Conservation (phyloP, 2,797 vertebrate genomes). For the Percopsis omiscomaycus region DNA sequence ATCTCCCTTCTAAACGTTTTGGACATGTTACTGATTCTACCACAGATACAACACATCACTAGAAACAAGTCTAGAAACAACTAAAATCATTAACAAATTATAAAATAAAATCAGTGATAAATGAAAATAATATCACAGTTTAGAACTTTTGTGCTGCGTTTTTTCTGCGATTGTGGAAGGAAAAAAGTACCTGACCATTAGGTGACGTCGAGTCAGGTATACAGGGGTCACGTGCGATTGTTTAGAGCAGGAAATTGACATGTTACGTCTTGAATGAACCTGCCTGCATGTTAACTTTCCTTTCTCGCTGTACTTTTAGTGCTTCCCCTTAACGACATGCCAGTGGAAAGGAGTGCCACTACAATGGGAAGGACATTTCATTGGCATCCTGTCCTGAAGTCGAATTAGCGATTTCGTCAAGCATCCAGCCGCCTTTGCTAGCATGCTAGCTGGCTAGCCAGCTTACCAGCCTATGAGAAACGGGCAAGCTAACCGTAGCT, state of each 20-base stretch:
- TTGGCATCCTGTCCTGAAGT: constrained; percentile 43
- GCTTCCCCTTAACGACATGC: constrained; percentile 12
- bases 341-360: constrained; percentile 24
- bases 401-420: constrained; percentile 40
- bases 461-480: constrained; percentile 31
- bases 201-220: constrained; percentile 48
- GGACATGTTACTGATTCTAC: too few relatives aligned
- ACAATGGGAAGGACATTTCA: background rate
- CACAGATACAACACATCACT: background rate
- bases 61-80: background rate
- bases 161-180: background rate
- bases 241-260: constrained; percentile 73
- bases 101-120: background rate
- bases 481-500: constrained; percentile 54
- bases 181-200: constrained; percentile 31
- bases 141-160: background rate
- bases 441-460: constrained; percentile 55
- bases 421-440: constrained; percentile 45
- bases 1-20: too few relatives aligned
- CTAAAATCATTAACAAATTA: too few relatives aligned
- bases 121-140: background rate
- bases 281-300: constrained; percentile 4
- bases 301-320: constrained; percentile 8
- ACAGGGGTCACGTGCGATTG: constrained; percentile 73
- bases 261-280: constrained; percentile 35